These are phyloP conservation scores for Corynorhinus townsendii DNA, from an alignment of 2,113 vertebrate genomes.

Conservation along the genomic window DNA sequence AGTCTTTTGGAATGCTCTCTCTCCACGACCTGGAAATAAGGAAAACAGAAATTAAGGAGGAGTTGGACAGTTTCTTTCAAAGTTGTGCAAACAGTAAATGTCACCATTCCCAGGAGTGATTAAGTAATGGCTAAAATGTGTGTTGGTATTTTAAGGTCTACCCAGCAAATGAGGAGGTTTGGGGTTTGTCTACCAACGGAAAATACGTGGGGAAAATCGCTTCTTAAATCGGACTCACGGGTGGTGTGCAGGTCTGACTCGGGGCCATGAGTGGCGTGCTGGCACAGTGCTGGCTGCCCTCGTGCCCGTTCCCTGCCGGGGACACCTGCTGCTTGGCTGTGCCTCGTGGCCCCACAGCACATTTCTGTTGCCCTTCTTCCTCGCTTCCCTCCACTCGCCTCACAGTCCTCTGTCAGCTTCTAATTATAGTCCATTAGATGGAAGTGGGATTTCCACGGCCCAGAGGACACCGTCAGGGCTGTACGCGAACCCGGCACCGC, in stretches of 20 bases:
- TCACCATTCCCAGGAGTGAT: neutral
- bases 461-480: neutral
- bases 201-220: neutral
- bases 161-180: neutral
- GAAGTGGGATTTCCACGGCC: neutral
- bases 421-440: neutral
- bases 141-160: neutral
- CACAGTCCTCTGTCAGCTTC: neutral
- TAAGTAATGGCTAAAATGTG: neutral
- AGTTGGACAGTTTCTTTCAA: neutral
- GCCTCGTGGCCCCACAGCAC: accelerated
- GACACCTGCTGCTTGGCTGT: accelerated
- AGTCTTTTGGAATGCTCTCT: neutral
- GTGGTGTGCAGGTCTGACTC: neutral
- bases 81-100: neutral
- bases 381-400: neutral
- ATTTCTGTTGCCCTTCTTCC: neutral
- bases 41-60: neutral
- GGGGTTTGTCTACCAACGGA: neutral
- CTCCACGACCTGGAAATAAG: neutral
- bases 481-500: neutral
- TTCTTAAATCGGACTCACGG: neutral
- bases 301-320: accelerated
- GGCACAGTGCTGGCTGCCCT: accelerated
- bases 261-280: neutral